These are phyloP conservation scores for Actinopyga echinites DNA, from an alignment of 53 echinoderm and acorn worm species.

Conservation along the genomic window DNA sequence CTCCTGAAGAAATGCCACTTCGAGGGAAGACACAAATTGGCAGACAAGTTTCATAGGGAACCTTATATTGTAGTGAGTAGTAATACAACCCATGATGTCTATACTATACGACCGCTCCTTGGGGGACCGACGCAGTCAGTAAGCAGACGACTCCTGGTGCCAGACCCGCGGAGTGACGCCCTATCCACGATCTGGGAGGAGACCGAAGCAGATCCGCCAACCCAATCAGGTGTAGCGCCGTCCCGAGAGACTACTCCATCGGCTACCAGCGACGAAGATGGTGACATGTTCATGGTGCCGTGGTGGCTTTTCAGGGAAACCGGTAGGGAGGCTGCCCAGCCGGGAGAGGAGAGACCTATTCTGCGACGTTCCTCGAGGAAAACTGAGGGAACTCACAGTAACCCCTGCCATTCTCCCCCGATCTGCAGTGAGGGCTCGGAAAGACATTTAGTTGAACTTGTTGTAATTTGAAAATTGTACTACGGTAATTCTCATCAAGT, in stretches of 20 bases:
- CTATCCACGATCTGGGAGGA: background rate
- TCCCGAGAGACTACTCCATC: background rate
- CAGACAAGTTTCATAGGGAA: constrained; percentile 50
- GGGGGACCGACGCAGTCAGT: constrained; percentile 54
- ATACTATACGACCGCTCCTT: constrained; percentile 51
- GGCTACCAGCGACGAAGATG: background rate
- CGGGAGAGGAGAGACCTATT: background rate
- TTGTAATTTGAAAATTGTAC: too few species aligned
- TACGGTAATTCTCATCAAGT: too few species aligned
- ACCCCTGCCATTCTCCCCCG: background rate
- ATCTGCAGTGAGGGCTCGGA: too few species aligned
- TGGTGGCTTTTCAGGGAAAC: background rate
- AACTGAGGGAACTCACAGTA: background rate
- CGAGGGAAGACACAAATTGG: constrained; percentile 56
- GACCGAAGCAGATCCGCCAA: background rate
- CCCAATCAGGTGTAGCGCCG: background rate
- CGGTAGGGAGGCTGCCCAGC: background rate
- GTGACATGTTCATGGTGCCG: background rate
- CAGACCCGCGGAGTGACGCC: constrained; percentile 43
- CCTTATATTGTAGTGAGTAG: constrained; percentile 48
- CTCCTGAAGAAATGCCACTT: constrained; percentile 54
- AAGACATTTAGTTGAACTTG: too few species aligned
- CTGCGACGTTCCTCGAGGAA: background rate
- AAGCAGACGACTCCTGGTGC: constrained; percentile 40
- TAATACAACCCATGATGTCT: constrained; percentile 37